Conservation (phyloP, 2,888 invertebrate species). For the Tineola bisselliella region DNA sequence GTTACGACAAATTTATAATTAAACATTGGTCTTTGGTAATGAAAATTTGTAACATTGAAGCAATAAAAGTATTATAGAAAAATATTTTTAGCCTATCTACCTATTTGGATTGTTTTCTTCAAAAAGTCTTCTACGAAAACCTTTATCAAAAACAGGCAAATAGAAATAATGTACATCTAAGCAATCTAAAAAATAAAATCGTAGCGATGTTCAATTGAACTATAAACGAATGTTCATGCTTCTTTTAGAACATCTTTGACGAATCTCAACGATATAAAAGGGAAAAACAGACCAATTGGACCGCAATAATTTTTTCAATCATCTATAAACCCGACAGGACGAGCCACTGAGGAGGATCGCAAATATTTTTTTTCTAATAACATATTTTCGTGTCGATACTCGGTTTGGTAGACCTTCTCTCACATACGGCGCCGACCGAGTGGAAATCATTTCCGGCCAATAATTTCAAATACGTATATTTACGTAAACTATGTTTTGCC, state of each 20-base stretch:
- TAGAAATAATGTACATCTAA: background rate
- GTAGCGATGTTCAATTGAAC: constrained; percentile 17
- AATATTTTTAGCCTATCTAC: background rate
- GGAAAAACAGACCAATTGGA: constrained; percentile 22
- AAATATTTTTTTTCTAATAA: constrained; percentile 22
- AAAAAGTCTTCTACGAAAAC: background rate
- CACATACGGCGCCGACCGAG: constrained; percentile 11
- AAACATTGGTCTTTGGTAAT: background rate
- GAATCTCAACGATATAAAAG: constrained; percentile 15
- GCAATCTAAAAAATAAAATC: background rate
- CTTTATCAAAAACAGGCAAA: background rate
- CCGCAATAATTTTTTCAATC: constrained; percentile 31
- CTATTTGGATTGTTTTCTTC: background rate
- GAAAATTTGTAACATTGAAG: background rate
- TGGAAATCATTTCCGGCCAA: constrained; percentile 12
- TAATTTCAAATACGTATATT: background rate
- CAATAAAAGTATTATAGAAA: background rate
- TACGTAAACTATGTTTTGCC: background rate
- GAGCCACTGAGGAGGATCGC: constrained; percentile 20
- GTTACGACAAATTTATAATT: constrained; percentile 9
- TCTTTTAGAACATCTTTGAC: constrained; percentile 6
- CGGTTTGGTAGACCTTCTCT: background rate
- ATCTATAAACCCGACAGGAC: constrained; percentile 18
- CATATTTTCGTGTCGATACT: constrained; percentile 20
- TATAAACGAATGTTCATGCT: constrained; percentile 9